These are phyloP conservation scores for Anarsia innoxiella DNA, from an alignment of 2,888 invertebrate species.

Conservation along the genomic window DNA sequence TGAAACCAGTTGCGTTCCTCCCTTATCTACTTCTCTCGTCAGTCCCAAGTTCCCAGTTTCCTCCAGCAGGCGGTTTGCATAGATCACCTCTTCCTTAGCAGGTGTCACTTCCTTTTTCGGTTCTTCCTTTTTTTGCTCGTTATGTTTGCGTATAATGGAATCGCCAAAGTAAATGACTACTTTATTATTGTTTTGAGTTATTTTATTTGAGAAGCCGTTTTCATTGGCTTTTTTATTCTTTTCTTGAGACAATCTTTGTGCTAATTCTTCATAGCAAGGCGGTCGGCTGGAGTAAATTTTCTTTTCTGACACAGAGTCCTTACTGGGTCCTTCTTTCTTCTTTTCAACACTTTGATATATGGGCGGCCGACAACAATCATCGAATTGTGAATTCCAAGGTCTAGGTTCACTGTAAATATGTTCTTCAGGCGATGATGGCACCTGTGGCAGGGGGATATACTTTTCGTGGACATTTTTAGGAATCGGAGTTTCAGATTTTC, in stretches of 20 bases:
- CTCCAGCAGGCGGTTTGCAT: slow-evolving; percentile 54
- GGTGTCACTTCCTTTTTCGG: slow-evolving; percentile 33
- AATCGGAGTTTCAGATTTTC: slow-evolving; percentile 45
- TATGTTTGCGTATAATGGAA: slow-evolving; percentile 72
- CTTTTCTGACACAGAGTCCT: slow-evolving; percentile 44
- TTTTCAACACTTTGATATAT: slow-evolving; percentile 67
- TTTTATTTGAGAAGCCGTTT: slow-evolving; percentile 56
- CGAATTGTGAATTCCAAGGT: slow-evolving; percentile 50
- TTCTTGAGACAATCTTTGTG: slow-evolving; percentile 61
- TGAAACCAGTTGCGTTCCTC: slow-evolving; percentile 47
- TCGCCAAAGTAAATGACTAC: slow-evolving; percentile 85
- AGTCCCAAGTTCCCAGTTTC: slow-evolving; percentile 50
- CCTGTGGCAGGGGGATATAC: slow-evolving; percentile 57
- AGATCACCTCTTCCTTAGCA: slow-evolving; percentile 58
- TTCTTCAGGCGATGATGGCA: slow-evolving; percentile 44
- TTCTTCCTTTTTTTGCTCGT: slow-evolving; percentile 61
- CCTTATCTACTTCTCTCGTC: slow-evolving; percentile 48
- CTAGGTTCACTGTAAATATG: slow-evolving; percentile 64
- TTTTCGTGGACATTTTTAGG: slow-evolving; percentile 64
- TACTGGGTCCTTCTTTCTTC: slow-evolving; percentile 43
- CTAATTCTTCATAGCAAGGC: slow-evolving; percentile 67
- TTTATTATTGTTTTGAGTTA: slow-evolving; percentile 75
- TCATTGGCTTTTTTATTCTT: slow-evolving; percentile 63
- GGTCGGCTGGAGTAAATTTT: slow-evolving; percentile 55
- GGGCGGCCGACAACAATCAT: slow-evolving; percentile 61